Evolutionary conservation across 2,797 vertebrate genomes (phyloP).

Genomic region (Serranus cabrilla): DNA sequence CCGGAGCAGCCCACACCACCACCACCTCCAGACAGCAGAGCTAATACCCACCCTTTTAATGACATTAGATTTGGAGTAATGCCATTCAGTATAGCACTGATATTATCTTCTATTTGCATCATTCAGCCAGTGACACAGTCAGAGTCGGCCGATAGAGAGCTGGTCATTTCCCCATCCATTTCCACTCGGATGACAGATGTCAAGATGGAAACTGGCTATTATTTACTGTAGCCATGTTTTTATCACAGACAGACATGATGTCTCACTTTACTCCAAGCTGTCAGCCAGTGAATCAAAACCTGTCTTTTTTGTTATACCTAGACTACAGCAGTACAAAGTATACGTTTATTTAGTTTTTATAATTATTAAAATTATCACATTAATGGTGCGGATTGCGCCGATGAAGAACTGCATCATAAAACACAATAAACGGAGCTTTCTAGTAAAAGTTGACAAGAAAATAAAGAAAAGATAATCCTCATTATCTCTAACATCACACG

Average conservation of each 20-base stretch:
- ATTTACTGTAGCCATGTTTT: slow-evolving; percentile 85
- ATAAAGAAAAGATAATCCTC: slow-evolving; percentile 11
- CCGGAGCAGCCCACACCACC: slow-evolving; percentile 76
- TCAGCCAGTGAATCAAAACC: slow-evolving; percentile 69
- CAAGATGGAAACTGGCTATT: slow-evolving; percentile 83
- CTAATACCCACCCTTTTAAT: slow-evolving; percentile 91
- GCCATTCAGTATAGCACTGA: slow-evolving; percentile 87
- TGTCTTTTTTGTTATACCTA: slow-evolving; percentile 59
- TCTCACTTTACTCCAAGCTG: slow-evolving; percentile 83
- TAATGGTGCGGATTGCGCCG: slow-evolving; percentile 5
- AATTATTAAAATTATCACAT: slow-evolving; percentile 11
- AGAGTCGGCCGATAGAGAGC: slow-evolving; percentile 81
- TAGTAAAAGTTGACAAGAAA: not conserved
- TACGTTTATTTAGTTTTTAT: slow-evolving; percentile 31
- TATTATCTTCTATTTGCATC: slow-evolving; percentile 90
- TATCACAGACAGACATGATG: slow-evolving; percentile 88
- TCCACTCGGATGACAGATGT: slow-evolving; percentile 87
- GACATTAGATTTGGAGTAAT: slow-evolving; percentile 89
- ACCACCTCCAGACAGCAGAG: slow-evolving; percentile 79
- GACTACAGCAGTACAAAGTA: slow-evolving; percentile 31
- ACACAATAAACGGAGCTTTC: slow-evolving; percentile 29
- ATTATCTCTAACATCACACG: slow-evolving; percentile 14
- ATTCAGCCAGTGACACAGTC: slow-evolving; percentile 84
- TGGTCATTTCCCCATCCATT: slow-evolving; percentile 87
- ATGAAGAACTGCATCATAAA: slow-evolving; percentile 28